Evolutionary conservation across 2,888 invertebrate genomes (phyloP), one percentile per base, ranked within the genome.

Genomic region (Papilio elwesi): DNA sequence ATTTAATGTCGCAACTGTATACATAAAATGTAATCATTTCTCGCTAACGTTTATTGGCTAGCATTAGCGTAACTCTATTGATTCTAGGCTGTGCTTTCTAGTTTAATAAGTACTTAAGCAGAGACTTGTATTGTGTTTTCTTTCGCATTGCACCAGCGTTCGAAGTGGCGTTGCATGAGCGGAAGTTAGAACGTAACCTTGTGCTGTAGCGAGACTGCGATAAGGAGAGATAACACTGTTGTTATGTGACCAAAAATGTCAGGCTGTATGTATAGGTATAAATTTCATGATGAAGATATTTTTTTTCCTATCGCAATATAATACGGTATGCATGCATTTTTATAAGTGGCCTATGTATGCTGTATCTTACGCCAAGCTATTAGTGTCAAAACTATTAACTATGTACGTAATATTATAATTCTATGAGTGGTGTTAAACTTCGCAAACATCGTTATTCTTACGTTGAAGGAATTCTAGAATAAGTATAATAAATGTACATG

Each of bases 1-100:
- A n/a, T n/a, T 43, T 43, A 12, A 38, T 59, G 4, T 43, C 5
- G 12, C 43, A 59, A 59, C 43, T 13, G 13, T 57, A 38, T 57
- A 57, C 26, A 26, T 0, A 55, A 6, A 57, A 38, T 8, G 38
- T 38, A 59, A 43, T 59, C 8, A 36, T 59, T 59, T 57, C 36
- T 38, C 0, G 43, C 6, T 43, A 43, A 9, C 43, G 10, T 55
- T 55, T 26, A 57, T 38, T 68, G n/a, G 68, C 55, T 26, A 26
- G 52, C 12, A 59, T 12, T 66, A 11, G 26, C 38, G 47, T 47
- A 47, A 43, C 16, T 16, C 12, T 68, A 68, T 68, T 26, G 68
- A 57, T 57, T 68, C 57, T 55, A 68, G 68, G 49, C 68, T 68
- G 57, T 47, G 67, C 67, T 68, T 55, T 68, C 68, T 68, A 68